Evolutionary conservation across 2,797 vertebrate species (phyloP), one percentile per base, ranked within the genome.

Genomic region (Sebastes kiyomatsui): DNA sequence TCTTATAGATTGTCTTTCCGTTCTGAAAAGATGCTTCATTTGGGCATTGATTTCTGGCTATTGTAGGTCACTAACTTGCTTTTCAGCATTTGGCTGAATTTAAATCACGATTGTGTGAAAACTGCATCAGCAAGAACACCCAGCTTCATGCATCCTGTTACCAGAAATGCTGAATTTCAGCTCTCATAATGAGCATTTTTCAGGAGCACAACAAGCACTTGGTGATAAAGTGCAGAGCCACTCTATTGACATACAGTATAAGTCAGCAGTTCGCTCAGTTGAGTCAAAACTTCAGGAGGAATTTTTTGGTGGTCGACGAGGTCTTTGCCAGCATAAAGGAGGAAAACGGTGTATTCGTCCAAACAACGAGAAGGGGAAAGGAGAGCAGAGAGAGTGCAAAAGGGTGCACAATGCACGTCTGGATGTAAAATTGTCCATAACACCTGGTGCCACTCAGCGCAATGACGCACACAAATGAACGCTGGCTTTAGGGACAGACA

Each of bases 391-490:
- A 20, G 73, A 75, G 72, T 60, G 67, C 32, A 58, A 28, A 62
- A 72, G 70, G 70, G 52, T 23, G 25, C 52, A 60, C 6, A 23
- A 4, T n/a, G 54, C 6, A 16, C 14, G 78, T 77, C 67, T 42
- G 18, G 66, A 73, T 91, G 89, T 92, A 93, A 93, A 95, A 94
- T 89, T 91, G 90, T 28, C 32, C 82, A 2, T 88, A 91, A 94
- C 94, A 96, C 94, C 93, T 95, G 94, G 95, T 94, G 96, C 93
- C 95, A 94, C 88, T 95, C 94, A 94, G 83, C 62, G 76, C 78
- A 80, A 59, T 94, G 93, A 94, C 93, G 90, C 91, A 89, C 85
- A 86, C 82, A 92, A 67, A 80, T 88, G 82, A 92, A 84, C 76
- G 77, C 88, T 93, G 91, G 81, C 75, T 79, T 87, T 88, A 94